Conservation (phyloP, 2,797 vertebrate species). For the Hozukius guyotensis region DNA sequence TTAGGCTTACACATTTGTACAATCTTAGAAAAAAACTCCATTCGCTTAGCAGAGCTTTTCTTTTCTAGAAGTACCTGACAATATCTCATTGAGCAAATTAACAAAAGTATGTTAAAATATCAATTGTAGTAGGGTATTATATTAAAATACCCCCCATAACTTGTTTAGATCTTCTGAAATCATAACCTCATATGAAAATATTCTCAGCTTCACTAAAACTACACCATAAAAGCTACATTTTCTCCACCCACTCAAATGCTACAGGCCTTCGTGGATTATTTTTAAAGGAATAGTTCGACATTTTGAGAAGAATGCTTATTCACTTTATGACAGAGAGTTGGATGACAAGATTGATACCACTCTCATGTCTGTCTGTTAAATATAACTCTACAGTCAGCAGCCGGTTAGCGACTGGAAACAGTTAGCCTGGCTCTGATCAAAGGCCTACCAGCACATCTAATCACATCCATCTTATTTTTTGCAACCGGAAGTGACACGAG, state of each 20-base stretch:
- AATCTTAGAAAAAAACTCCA: constrained; percentile 16
- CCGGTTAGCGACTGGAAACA: background rate
- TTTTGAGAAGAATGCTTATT: background rate
- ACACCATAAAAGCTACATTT: background rate
- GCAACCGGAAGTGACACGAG: too few species aligned
- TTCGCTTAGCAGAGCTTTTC: background rate
- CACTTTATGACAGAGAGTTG: background rate
- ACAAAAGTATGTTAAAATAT: background rate
- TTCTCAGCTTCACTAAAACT: background rate
- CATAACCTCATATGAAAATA: background rate
- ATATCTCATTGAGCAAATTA: background rate
- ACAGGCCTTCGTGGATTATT: constrained; percentile 8
- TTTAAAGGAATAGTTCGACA: background rate
- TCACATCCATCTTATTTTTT: too few species aligned
- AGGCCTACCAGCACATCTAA: too few species aligned
- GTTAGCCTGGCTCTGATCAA: background rate
- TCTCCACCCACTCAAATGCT: constrained; percentile 14
- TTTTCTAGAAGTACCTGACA: background rate
- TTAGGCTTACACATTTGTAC: constrained; percentile 6
- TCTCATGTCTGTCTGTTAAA: background rate
- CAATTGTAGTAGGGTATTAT: background rate
- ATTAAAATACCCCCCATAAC: background rate
- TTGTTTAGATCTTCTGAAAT: background rate
- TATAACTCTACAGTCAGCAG: background rate
- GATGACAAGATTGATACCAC: constrained; percentile 1